These are phyloP conservation scores for Mus spretus DNA, from an alignment of 2,797 vertebrate genomes.

Conservation along the genomic window DNA sequence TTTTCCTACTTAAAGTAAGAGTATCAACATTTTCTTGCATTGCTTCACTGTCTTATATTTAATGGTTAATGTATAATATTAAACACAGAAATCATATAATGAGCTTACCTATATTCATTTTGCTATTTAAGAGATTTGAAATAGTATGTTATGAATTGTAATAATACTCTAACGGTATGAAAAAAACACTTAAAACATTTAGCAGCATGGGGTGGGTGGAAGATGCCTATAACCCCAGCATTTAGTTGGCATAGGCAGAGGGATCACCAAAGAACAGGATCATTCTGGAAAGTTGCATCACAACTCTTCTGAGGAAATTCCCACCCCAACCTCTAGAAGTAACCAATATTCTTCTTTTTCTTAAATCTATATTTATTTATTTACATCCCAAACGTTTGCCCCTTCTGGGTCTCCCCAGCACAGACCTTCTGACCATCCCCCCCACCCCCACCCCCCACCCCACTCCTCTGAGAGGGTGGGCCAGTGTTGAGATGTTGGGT, in stretches of 20 bases:
- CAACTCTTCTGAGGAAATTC: not conserved
- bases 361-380: not conserved
- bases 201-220: not conserved
- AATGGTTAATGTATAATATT: not conserved
- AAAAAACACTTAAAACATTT: not conserved
- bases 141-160: not conserved
- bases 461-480: slow-evolving; percentile 10
- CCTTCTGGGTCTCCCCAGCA: not conserved
- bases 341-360: not conserved
- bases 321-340: not conserved
- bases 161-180: not conserved
- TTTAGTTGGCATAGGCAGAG: not conserved
- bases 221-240: not conserved
- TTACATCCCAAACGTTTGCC: not conserved
- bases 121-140: slow-evolving; percentile 32
- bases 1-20: slow-evolving; percentile 33
- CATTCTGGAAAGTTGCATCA: not conserved
- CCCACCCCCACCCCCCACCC: not conserved
- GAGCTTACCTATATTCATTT: slow-evolving; percentile 35
- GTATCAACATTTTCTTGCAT: not conserved
- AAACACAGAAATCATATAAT: not conserved
- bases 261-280: not conserved
- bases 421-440: not conserved
- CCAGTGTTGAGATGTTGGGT: slow-evolving; percentile 40
- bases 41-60: slow-evolving; percentile 10